A percentile compares a stretch with the other conserved stretches of the same genome.
Conservation (phyloP, 2,113 vertebrate genomes). For the Pelusios castaneus region DNA sequence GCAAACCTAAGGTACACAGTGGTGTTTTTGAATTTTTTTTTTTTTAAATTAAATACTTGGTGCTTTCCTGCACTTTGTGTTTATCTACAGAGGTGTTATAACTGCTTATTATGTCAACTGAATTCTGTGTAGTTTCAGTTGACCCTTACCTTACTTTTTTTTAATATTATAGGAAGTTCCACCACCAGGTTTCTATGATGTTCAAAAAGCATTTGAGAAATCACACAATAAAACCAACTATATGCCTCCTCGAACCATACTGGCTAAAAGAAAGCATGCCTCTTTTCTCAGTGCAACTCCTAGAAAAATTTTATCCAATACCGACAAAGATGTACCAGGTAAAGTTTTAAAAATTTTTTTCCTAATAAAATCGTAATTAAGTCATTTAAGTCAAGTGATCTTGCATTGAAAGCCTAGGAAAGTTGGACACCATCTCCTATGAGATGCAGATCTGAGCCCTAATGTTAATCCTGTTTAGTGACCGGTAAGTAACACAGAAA, state of each 20-base stretch:
- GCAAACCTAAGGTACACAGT: not conserved
- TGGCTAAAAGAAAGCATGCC: conserved; percentile 75
- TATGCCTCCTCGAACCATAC: conserved; percentile 65
- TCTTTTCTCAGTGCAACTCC: conserved; percentile 80
- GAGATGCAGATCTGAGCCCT: not conserved
- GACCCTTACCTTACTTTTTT: not conserved
- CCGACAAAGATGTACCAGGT: conserved; percentile 50
- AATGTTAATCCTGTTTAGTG: not conserved
- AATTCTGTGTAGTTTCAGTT: not conserved
- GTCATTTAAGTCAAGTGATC: not conserved
- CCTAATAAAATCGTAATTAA: not conserved
- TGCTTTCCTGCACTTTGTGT: not conserved
- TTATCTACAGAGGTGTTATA: not conserved
- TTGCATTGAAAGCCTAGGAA: not conserved
- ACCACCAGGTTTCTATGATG: conserved; percentile 79
- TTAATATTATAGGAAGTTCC: conserved; percentile 75
- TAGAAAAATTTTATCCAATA: conserved; percentile 1
- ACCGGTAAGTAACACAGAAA: not conserved
- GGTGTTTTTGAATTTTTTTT: not conserved
- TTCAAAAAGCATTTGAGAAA: conserved; percentile 77
- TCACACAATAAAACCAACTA: conserved; percentile 63
- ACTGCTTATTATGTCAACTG: not conserved
- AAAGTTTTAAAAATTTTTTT: not conserved
- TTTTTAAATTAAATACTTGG: not conserved
- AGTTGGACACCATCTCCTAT: not conserved